These are phyloP conservation scores for Noctua janthina DNA, from an alignment of 2,888 invertebrate species.

Conservation along the genomic window DNA sequence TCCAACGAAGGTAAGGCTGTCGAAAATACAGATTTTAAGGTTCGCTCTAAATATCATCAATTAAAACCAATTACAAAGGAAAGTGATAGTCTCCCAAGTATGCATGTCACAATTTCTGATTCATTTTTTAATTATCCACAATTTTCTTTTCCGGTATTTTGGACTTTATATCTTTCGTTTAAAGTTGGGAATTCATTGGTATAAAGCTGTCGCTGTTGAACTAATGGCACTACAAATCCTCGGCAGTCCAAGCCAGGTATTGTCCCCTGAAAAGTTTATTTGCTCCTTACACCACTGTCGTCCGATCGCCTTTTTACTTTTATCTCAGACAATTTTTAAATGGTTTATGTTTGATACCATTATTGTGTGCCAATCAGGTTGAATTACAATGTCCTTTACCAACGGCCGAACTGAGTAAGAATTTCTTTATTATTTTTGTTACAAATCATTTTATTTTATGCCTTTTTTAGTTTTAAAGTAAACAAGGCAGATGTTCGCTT, in stretches of 20 bases:
- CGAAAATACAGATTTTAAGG: conserved; percentile 48
- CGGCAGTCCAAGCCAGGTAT: conserved; percentile 85
- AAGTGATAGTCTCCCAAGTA: conserved; percentile 77
- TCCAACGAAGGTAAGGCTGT: conserved; percentile 20
- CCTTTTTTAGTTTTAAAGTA: conserved; percentile 80
- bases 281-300: conserved; percentile 85
- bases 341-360: conserved; percentile 90
- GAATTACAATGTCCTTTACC: conserved; percentile 90
- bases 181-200: conserved; percentile 64
- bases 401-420: conserved; percentile 86
- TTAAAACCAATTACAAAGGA: conserved; percentile 76
- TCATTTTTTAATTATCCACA: conserved; percentile 80
- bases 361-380: conserved; percentile 90
- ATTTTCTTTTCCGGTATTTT: conserved; percentile 34
- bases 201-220: conserved; percentile 72
- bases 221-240: conserved; percentile 89
- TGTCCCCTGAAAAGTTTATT: conserved; percentile 86
- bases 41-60: conserved; percentile 65
- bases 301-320: conserved; percentile 85
- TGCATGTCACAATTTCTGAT: conserved; percentile 78
- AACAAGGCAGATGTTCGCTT: conserved; percentile 86
- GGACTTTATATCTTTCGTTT: conserved; percentile 54
- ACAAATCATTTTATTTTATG: conserved; percentile 86
- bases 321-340: conserved; percentile 89
- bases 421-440: conserved; percentile 85